Evolutionary conservation across 2,888 invertebrate species (phyloP), one percentile per base, ranked within the genome.

Genomic region (Craniophora ligustri): DNA sequence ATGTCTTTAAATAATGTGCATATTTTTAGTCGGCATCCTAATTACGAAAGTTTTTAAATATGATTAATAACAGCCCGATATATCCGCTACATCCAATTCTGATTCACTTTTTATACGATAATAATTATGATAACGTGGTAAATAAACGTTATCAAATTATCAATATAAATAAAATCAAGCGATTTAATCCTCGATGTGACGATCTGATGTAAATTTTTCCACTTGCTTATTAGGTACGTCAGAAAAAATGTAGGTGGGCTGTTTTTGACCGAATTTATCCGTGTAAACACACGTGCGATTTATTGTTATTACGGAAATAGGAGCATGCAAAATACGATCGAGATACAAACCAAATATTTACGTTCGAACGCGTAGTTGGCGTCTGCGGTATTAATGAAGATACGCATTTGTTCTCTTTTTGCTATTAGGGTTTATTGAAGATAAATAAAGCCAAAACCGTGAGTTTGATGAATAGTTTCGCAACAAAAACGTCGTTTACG

Each of bases 341-440:
- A 64, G 64, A 63, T 62, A 54, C 67, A 49, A 53, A 50, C 46
- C 39, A 64, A 68, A 69, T 72, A 70, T 79, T 77, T 75, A 68
- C 60, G 45, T 62, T 59, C 14, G 35, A 39, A 53, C 57, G 59
- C 54, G 66, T 73, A 66, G 45, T 23, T 55, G 53, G 62, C 42
- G 28, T 36, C 48, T 34, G 59, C 36, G 23, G 40, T 48, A 30
- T 44, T 55, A 49, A 67, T 39, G 30, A 55, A 65, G 36, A 49
- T 64, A 48, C 49, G 40, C 40, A 58, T 44, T 40, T 42, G 49
- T 50, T 54, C 18, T 34, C 26, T 36, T 26, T 56, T 38, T 19
- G 19, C 23, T 26, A 36, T 31, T 46, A 11, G 35, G 35, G 16
- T 19, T 13, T 21, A 50, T n/a, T n/a, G n/a, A n/a, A n/a, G n/a